Evolutionary conservation across 2,888 invertebrate genomes (phyloP), one percentile per base, ranked within the genome.

Genomic region (Malthinus flaveolus): DNA sequence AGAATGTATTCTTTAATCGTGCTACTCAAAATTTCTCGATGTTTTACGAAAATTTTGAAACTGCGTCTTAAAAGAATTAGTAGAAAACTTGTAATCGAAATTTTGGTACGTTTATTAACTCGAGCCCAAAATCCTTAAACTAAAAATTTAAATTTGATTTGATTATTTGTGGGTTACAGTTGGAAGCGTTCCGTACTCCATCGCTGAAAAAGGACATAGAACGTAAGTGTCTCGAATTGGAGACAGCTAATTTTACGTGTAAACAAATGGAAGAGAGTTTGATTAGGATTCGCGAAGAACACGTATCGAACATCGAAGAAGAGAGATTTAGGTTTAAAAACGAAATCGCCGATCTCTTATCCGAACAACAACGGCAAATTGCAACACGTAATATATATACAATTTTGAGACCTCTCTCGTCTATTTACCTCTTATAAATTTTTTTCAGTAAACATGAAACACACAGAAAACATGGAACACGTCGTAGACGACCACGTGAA

Each of bases 141-240:
- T 23, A 23, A 23, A 23, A 23, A 23, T 44, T 4, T 5, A 45
- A 8, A 9, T 32, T 45, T 23, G 10, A 1, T 7, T 3, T 39
- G 1, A n/a, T 1, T 45, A 32, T 10, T 42, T 42, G 7, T 32
- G 45, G 37, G 1, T 53, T 78, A 6, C 73, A 86, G 85, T 79
- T 87, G 70, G 84, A 85, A 71, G 87, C 85, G 45, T 85, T 85
- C 68, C 80, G 84, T 61, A 82, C 83, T 31, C 85, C 86, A 6
- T 72, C 74, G 37, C 73, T 84, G 48, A 80, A 79, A 71, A 76
- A 78, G 56, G 80, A 84, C 65, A 76, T 81, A 59, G 80, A 81
- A 52, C 80, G 78, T 61, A 79, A 80, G 69, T 79, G 80, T 63
- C 71, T 71, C 44, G 81, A 81, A 58, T 79, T 79, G 68, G 71